Conservation (phyloP, 2,888 invertebrate genomes). For the Xestia ashworthii region DNA sequence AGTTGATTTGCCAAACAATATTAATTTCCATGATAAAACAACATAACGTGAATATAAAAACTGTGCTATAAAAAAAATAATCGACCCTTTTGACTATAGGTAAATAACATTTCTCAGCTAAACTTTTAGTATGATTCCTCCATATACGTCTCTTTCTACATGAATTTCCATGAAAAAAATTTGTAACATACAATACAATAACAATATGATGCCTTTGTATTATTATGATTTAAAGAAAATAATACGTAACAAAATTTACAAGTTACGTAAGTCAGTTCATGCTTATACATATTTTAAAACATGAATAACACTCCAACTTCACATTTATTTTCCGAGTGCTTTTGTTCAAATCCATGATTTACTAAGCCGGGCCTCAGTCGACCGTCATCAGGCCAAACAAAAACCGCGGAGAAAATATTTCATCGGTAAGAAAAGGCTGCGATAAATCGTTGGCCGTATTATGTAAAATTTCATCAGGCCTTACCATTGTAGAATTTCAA, state of each 20-base stretch:
- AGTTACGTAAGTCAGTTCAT: constrained; percentile 3
- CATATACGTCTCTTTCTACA: too few relatives aligned
- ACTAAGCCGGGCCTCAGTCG: constrained; percentile 32
- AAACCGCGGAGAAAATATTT: constrained; percentile 51
- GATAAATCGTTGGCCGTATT: constrained; percentile 50
- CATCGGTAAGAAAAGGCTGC: constrained; percentile 51
- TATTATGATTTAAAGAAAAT: not conserved
- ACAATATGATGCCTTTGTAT: not conserved
- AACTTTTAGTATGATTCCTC: constrained; percentile 5
- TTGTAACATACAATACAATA: not conserved
- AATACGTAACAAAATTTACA: constrained; percentile 3
- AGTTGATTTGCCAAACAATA: not conserved
- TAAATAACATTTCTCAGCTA: not conserved
- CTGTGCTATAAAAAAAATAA: not conserved
- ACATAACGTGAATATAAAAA: not conserved
- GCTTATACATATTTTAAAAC: constrained; percentile 7
- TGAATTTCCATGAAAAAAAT: not conserved
- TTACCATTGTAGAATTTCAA: constrained; percentile 53
- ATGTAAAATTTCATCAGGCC: constrained; percentile 63
- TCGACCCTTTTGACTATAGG: not conserved
- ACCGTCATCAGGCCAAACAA: constrained; percentile 50
- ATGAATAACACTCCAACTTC: constrained; percentile 13
- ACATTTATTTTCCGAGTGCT: constrained; percentile 36
- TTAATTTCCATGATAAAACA: not conserved
- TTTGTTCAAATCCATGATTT: constrained; percentile 49